A percentile compares a stretch with the other conserved stretches of the same genome.
Conservation (phyloP, 2,888 invertebrate genomes). For the Latheticus oryzae region DNA sequence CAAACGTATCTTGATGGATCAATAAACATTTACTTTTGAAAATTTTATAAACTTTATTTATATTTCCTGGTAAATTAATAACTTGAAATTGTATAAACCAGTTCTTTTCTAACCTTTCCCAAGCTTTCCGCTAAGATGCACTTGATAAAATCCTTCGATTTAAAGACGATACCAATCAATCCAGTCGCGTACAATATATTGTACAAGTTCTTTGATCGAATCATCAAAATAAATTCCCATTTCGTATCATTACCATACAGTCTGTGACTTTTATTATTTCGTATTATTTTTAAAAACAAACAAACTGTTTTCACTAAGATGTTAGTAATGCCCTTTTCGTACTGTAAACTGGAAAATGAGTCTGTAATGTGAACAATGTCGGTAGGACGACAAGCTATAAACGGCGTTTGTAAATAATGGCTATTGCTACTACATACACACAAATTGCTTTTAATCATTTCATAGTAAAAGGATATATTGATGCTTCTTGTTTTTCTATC, state of each 20-base stretch:
- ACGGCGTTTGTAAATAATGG: constrained; percentile 58
- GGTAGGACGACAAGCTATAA: constrained; percentile 54
- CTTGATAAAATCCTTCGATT: too few relatives aligned
- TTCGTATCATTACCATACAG: not conserved
- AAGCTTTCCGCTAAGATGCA: too few relatives aligned
- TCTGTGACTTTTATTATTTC: not conserved
- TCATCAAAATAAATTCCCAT: too few relatives aligned
- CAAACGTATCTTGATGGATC: too few relatives aligned
- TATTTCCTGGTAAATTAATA: too few relatives aligned
- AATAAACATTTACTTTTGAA: too few relatives aligned
- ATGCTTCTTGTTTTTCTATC: constrained; percentile 37
- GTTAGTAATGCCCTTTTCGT: constrained; percentile 17
- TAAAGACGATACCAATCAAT: too few relatives aligned
- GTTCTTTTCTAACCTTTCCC: too few relatives aligned
- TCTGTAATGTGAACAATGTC: constrained; percentile 57
- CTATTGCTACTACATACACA: constrained; percentile 56
- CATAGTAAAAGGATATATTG: constrained; percentile 53
- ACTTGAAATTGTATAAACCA: too few relatives aligned
- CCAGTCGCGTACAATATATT: too few relatives aligned
- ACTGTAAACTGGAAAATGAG: constrained; percentile 47
- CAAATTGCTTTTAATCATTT: constrained; percentile 60
- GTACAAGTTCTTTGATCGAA: too few relatives aligned
- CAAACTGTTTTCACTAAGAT: constrained; percentile 3
- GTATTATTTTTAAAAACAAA: not conserved
- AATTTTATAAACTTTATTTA: too few relatives aligned